phyloP scores from a whole-genome alignment of 2,888 invertebrate species.

The Plagodis pulveraria region DNA sequence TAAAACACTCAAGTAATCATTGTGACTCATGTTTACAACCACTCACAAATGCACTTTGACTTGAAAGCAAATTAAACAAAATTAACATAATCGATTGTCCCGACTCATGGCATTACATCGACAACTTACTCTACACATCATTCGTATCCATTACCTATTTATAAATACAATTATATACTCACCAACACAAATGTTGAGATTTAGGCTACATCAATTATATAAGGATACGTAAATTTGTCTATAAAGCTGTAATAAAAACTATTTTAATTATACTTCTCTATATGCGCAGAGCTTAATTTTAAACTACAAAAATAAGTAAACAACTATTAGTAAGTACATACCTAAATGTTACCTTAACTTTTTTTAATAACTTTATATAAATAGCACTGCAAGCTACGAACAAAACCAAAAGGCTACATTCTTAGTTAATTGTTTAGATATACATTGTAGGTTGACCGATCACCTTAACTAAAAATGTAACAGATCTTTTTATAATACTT shows the following conservation, averaged over 20 bases:
- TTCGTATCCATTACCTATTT: slow-evolving; percentile 59
- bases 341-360: slow-evolving; percentile 1
- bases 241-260: slow-evolving; percentile 22
- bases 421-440: slow-evolving; percentile 17
- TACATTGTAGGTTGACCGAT: slow-evolving; percentile 28
- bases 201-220: slow-evolving; percentile 25
- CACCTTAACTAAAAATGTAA: slow-evolving; percentile 33
- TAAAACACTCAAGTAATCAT: slow-evolving; percentile 62
- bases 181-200: slow-evolving; percentile 28
- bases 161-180: slow-evolving; percentile 64
- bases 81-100: slow-evolving; percentile 66
- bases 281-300: slow-evolving; percentile 12
- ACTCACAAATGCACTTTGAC: slow-evolving; percentile 80
- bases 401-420: slow-evolving; percentile 11
- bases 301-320: slow-evolving; percentile 5
- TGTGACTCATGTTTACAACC: slow-evolving; percentile 83
- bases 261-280: slow-evolving; percentile 19
- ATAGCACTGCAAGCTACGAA: slow-evolving; percentile 19
- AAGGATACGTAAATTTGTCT: slow-evolving; percentile 26
- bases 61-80: slow-evolving; percentile 75
- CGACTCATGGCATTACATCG: slow-evolving; percentile 77
- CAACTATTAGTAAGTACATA: slow-evolving; percentile 10
- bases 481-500: slow-evolving; percentile 34
- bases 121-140: slow-evolving; percentile 53
- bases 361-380: slow-evolving; percentile 10